These are phyloP conservation scores for Amyelois transitella DNA, from an alignment of 1,140 invertebrate species.

Conservation along the genomic window DNA sequence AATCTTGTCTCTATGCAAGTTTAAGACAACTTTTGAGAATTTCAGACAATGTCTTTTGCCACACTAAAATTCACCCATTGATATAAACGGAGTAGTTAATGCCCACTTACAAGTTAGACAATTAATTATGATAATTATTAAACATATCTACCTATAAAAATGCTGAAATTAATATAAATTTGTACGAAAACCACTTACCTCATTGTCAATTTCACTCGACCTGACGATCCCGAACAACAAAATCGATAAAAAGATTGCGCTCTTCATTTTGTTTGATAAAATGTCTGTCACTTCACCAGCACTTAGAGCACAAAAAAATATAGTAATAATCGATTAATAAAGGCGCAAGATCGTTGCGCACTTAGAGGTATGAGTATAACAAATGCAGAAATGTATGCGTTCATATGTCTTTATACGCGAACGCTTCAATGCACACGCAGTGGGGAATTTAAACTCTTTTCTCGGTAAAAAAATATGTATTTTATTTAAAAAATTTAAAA, in stretches of 20 bases:
- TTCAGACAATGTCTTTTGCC: too few species aligned
- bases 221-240: conserved; percentile 48
- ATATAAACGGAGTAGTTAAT: too few species aligned
- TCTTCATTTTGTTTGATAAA: conserved; percentile 41
- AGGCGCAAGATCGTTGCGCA: conserved; percentile 1
- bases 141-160: too few species aligned
- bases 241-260: conserved; percentile 39
- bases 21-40: too few species aligned
- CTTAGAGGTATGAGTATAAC: conserved; percentile 17
- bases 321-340: not conserved
- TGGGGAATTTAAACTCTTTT: conserved; percentile 25
- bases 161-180: not conserved
- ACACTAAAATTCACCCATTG: too few species aligned
- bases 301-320: conserved; percentile 14
- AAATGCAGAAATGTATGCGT: conserved; percentile 43
- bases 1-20: too few species aligned
- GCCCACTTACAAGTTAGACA: too few species aligned
- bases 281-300: conserved; percentile 43
- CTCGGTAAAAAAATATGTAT: too few species aligned
- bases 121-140: too few species aligned
- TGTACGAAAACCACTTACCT: conserved; percentile 34
- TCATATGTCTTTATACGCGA: conserved; percentile 47
- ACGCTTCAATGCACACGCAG: conserved; percentile 40
- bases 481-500: not conserved
- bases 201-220: conserved; percentile 47